Evolutionary conservation across 2,797 vertebrate species (phyloP), one percentile per base, ranked within the genome.

Genomic region (Rhynchotus rufescens): DNA sequence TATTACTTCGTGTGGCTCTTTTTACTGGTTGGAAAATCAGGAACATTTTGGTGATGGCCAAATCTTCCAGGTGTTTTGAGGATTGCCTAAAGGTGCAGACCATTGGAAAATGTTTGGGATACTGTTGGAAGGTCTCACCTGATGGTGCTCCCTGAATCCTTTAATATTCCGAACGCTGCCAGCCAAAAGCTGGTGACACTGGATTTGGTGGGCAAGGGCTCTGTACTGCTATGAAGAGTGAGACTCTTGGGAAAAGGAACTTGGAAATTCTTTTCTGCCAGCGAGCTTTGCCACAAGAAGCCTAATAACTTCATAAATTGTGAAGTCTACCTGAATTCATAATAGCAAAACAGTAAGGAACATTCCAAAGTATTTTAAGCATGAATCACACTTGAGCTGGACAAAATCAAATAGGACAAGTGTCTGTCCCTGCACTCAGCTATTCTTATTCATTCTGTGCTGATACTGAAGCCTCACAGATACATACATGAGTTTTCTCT

Each of bases 341-440:
- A 60, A 6, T 28, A 1, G 1, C 17, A 64, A 25, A 32, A 40
- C 8, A 52, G 49, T 62, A 3, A 12, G 7, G 9, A 14, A 64
- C 42, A 79, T 56, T 8, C 5, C 25, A 1, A 51, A 76, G 15
- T 4, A 19, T 47, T 81, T 80, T 16, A 71, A 84, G 12, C 34
- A 22, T 34, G 17, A 60, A 40, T 64, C 16, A 61, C 10, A 10
- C 28, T 74, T 73, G 40, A 22, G 32, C 20, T 47, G 28, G 30
- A 38, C 42, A 59, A 72, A 80, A 92, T 40, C 3, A 65, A 47
- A 40, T 21, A 60, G 9, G 26, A 15, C 6, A 68, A 60, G 71
- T 75, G 52, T 84, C 89, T 66, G 26, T 12, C 66, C 79, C 77
- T 74, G 60, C 76, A 84, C 71, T 77, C 57, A 89, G 30, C 20